These are phyloP conservation scores for Taxidea taxus DNA, from an alignment of 2,113 vertebrate species.

Conservation along the genomic window DNA sequence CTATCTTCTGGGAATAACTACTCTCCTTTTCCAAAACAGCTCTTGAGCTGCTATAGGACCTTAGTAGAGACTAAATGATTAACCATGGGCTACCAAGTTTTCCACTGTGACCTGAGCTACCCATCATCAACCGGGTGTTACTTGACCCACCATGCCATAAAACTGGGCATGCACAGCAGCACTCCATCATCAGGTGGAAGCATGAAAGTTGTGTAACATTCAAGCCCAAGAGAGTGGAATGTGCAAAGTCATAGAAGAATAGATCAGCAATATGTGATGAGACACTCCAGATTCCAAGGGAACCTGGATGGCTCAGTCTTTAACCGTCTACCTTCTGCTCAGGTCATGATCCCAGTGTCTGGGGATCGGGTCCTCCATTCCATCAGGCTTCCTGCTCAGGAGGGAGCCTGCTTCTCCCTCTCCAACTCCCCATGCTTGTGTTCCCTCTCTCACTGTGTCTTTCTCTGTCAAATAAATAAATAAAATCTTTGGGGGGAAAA, in stretches of 20 bases:
- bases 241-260: background rate
- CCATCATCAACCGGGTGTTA: background rate
- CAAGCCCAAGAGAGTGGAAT: background rate
- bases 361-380: no score
- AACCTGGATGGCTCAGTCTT: no score
- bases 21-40: background rate
- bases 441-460: no score
- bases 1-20: background rate
- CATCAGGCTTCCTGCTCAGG: no score
- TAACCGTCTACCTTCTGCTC: no score
- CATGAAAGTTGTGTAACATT: background rate
- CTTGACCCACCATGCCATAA: background rate
- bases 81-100: background rate
- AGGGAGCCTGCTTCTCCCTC: no score
- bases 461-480: no score
- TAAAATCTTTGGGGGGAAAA: no score
- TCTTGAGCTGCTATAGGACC: background rate
- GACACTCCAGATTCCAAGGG: no score
- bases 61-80: background rate
- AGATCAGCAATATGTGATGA: background rate
- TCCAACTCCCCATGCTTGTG: no score
- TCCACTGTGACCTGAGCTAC: background rate
- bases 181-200: background rate
- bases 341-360: no score
- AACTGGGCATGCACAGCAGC: background rate